Conservation (phyloP, 2,113 vertebrate genomes). For the Ageneiosus marmoratus region DNA sequence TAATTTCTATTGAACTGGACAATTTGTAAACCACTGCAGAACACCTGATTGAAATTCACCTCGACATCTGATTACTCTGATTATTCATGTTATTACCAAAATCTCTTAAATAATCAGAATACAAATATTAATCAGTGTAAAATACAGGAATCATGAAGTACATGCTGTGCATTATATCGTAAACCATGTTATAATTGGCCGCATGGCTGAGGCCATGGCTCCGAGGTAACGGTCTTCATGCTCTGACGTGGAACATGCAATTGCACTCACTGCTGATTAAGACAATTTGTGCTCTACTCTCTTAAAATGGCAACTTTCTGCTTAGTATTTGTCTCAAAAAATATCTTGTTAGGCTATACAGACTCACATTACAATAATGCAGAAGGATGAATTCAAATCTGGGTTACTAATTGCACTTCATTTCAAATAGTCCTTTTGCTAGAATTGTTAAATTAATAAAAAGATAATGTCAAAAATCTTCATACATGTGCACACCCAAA, state of each 20-base stretch:
- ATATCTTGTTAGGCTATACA: conserved; percentile 64
- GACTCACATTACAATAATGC: conserved; percentile 67
- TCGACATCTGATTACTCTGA: conserved; percentile 39
- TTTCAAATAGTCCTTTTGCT: conserved; percentile 68
- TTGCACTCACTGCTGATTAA: conserved; percentile 46
- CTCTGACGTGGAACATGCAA: conserved; percentile 60
- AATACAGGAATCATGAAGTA: conserved; percentile 57
- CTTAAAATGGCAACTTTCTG: conserved; percentile 48
- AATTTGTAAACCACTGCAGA: conserved; percentile 2
- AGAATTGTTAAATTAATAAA: conserved; percentile 52
- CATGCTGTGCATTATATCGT: conserved; percentile 62
- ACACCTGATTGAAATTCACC: conserved; percentile 36
- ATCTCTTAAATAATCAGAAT: conserved; percentile 39
- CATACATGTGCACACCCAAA: conserved; percentile 51
- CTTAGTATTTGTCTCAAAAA: conserved; percentile 61
- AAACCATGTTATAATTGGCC: conserved; percentile 48
- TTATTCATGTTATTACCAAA: conserved; percentile 49
- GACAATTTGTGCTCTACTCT: conserved; percentile 62
- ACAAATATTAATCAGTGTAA: conserved; percentile 48
- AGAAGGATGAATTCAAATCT: conserved; percentile 71
- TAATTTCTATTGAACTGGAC: conserved; percentile 25
- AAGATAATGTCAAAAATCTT: conserved; percentile 52
- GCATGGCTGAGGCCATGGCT: conserved; percentile 52
- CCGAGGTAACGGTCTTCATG: conserved; percentile 55
- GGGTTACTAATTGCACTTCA: conserved; percentile 79